Conservation (phyloP, 2,113 vertebrate genomes). For the Phocoena sinus region DNA sequence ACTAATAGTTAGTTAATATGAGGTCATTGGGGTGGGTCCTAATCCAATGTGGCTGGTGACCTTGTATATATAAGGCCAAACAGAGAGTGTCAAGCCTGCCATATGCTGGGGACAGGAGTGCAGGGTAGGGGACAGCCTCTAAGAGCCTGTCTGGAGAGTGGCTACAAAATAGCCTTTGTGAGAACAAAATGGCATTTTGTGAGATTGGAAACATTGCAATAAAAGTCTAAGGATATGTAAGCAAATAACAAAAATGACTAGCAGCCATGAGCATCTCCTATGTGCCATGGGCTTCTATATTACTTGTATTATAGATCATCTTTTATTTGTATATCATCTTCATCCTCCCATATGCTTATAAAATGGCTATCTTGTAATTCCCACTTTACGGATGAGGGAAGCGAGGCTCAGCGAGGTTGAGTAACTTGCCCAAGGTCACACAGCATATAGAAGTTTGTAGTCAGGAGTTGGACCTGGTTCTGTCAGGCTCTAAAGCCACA, state of each 20-base stretch:
- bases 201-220: conserved; percentile 37
- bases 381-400: neutral
- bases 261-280: too few species aligned
- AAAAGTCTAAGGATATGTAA: neutral
- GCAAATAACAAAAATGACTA: neutral
- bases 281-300: neutral
- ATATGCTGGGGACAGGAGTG: neutral
- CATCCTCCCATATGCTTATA: neutral
- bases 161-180: neutral
- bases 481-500: neutral
- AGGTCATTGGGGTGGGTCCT: neutral
- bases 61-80: neutral
- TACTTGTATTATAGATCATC: neutral
- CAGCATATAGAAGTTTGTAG: neutral
- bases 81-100: neutral
- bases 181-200: neutral
- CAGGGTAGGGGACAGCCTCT: neutral
- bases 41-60: neutral
- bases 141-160: neutral
- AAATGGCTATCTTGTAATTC: neutral
- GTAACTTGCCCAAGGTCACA: neutral
- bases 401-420: neutral
- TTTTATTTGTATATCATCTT: neutral
- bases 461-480: neutral
- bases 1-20: neutral